Percentiles rank a stretch among this genome's conserved stretches.
phyloP scores from a whole-genome alignment of 2,113 vertebrate species.

The Pelmatolapia mariae region DNA sequence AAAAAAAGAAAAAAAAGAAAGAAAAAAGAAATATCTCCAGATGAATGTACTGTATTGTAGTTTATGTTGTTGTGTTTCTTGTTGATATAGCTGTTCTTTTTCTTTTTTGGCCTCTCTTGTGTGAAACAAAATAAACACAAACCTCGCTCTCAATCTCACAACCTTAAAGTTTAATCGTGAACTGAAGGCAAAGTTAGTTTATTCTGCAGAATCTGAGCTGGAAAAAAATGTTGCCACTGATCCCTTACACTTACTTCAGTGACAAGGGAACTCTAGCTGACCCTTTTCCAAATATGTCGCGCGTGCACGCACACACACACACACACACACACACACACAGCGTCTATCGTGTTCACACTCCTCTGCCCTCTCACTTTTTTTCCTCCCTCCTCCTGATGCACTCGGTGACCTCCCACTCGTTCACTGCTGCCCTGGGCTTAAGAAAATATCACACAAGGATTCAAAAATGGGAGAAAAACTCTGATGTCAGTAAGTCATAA shows the following conservation, averaged over 20 bases:
- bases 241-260: neutral
- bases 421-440: neutral
- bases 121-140: neutral
- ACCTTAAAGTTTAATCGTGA: neutral
- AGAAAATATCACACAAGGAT: neutral
- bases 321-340: neutral
- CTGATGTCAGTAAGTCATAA: neutral
- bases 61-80: neutral
- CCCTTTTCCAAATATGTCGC: conserved; percentile 3
- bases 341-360: neutral
- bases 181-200: neutral
- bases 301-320: neutral
- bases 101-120: neutral
- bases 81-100: neutral
- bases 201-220: neutral
- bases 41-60: neutral
- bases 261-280: conserved; percentile 37
- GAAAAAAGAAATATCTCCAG: too few species aligned
- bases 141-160: neutral
- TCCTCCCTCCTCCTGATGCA: neutral
- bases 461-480: neutral
- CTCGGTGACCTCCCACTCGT: conserved; percentile 23
- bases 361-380: neutral
- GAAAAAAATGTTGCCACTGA: neutral
- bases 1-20: fast-evolving